A percentile compares a stretch with the other conserved stretches of the same genome.
phyloP scores from a whole-genome alignment of 1,140 invertebrate species.

The Zaprionus nigranus region DNA sequence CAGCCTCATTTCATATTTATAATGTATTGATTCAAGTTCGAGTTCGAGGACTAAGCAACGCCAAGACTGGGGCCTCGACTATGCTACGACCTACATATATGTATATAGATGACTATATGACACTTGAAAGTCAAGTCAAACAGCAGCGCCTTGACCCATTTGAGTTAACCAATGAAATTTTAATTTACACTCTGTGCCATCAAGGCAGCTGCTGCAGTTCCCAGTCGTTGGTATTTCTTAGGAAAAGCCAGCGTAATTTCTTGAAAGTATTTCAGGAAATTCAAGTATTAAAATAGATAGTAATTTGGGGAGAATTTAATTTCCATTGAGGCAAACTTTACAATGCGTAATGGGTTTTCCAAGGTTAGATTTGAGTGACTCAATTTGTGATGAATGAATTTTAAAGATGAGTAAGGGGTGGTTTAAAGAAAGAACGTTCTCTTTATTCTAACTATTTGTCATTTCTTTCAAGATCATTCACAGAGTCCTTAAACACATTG shows the following conservation, averaged over 20 bases:
- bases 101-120: slow-evolving; percentile 8
- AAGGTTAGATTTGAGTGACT: not conserved
- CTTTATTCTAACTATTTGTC: too few relatives aligned
- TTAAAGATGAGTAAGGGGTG: too few relatives aligned
- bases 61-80: not conserved
- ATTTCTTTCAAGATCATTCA: too few relatives aligned
- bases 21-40: slow-evolving; percentile 58
- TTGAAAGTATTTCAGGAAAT: not conserved
- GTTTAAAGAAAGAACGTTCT: too few relatives aligned
- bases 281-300: not conserved
- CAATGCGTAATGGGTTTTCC: too few relatives aligned
- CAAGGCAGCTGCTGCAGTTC: slow-evolving; percentile 40
- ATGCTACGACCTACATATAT: slow-evolving; percentile 1
- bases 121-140: slow-evolving; percentile 59
- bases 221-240: not conserved
- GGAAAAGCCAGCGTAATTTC: not conserved
- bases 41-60: not conserved
- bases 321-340: not conserved
- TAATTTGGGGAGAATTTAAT: not conserved
- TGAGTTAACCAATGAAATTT: not conserved
- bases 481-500: too few relatives aligned
- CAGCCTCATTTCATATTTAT: slow-evolving; percentile 63
- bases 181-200: not conserved
- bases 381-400: too few relatives aligned
- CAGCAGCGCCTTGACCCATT: slow-evolving; percentile 54